Conservation (phyloP, 1,140 invertebrate species). For the Wiebesia pumilae region DNA sequence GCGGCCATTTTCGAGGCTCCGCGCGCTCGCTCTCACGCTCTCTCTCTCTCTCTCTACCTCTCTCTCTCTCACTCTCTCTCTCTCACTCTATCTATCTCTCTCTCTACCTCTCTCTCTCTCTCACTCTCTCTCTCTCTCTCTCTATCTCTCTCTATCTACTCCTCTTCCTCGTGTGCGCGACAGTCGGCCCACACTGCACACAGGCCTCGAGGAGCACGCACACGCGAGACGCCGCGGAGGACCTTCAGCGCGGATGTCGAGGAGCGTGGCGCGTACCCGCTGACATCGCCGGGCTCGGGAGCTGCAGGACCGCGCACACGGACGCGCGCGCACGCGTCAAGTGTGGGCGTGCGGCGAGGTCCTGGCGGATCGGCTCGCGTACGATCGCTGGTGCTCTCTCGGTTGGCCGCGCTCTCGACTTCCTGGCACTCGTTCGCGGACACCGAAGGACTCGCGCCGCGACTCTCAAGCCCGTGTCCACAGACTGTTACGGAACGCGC, state of each 20-base stretch:
- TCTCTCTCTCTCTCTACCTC: background rate
- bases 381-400: no score
- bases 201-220: background rate
- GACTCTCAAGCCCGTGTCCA: no score
- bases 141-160: background rate
- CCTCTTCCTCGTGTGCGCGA: background rate
- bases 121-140: background rate
- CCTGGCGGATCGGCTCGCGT: background rate
- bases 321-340: background rate
- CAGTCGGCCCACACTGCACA: background rate
- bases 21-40: constrained; percentile 26
- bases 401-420: no score
- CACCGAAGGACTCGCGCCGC: background rate
- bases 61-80: background rate
- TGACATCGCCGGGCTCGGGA: background rate
- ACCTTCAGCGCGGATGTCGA: background rate
- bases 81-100: background rate
- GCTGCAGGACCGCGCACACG: background rate
- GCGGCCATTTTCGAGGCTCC: constrained; percentile 54
- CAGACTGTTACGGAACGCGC: background rate
- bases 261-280: background rate
- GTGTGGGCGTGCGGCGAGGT: background rate
- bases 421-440: background rate
- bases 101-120: background rate
- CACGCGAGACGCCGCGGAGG: background rate